Evolutionary conservation across 2,888 invertebrate species (phyloP).

Genomic region (Cheilosia vernalis): DNA sequence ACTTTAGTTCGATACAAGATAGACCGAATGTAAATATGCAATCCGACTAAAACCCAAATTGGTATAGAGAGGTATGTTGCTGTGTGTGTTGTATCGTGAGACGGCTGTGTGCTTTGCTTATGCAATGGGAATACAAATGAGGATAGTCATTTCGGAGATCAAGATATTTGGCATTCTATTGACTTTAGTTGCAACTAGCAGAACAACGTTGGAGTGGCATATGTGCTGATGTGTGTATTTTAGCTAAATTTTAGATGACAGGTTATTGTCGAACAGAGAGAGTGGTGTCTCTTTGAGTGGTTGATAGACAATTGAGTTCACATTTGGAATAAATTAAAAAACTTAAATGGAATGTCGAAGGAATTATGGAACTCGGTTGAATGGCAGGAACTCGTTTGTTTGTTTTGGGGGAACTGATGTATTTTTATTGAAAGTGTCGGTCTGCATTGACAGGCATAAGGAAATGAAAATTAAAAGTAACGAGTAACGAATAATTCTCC

Average conservation of each 20-base stretch:
- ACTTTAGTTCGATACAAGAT: slow-evolving; percentile 3
- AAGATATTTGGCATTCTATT: slow-evolving; percentile 33
- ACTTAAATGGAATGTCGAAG: slow-evolving; percentile 5
- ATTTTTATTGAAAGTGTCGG: too few species aligned
- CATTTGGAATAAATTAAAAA: neutral
- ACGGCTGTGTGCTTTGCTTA: neutral
- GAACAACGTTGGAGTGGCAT: neutral
- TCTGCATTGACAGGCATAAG: too few species aligned
- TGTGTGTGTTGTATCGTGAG: neutral
- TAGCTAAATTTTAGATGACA: slow-evolving; percentile 1
- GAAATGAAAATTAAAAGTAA: too few species aligned
- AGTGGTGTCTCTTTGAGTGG: neutral
- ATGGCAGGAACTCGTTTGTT: too few species aligned
- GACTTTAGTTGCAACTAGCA: slow-evolving; percentile 29
- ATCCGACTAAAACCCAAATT: slow-evolving; percentile 5
- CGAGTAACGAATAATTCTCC: too few species aligned
- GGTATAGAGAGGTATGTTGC: neutral
- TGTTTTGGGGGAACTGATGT: too few species aligned
- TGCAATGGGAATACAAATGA: slow-evolving; percentile 44
- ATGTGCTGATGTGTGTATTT: neutral
- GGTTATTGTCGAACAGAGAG: neutral
- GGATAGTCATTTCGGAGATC: slow-evolving; percentile 12
- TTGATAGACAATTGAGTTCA: neutral
- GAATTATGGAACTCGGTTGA: neutral
- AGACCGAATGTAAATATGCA: neutral